Evolutionary conservation across 2,113 vertebrate species (phyloP).

Genomic region (Eidolon helvum): DNA sequence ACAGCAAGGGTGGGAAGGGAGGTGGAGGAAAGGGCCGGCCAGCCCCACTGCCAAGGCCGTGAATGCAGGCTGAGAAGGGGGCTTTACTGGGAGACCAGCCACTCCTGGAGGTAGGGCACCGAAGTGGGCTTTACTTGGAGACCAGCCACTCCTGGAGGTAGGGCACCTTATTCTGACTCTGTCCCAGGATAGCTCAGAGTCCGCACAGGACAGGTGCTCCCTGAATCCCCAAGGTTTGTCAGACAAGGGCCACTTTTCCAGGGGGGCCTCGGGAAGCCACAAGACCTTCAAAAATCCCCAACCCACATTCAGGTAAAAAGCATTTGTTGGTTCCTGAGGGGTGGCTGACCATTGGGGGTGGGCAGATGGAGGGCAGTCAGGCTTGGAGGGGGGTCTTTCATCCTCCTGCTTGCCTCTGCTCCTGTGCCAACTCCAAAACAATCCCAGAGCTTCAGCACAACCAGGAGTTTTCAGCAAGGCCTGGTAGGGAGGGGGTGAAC

Average conservation of each 20-base stretch:
- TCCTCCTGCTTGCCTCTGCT: background rate
- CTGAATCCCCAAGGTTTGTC: background rate
- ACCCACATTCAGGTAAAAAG: background rate
- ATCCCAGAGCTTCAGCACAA: background rate
- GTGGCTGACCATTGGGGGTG: rapidly evolving
- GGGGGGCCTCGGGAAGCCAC: background rate
- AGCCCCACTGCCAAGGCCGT: background rate
- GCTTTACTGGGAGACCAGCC: background rate
- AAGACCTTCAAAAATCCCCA: background rate
- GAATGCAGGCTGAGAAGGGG: background rate
- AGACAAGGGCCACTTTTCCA: background rate
- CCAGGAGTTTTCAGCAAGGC: background rate
- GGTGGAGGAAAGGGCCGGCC: rapidly evolving
- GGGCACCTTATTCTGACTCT: rapidly evolving
- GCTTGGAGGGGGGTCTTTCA: rapidly evolving
- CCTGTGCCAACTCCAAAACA: background rate
- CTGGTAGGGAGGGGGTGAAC: background rate
- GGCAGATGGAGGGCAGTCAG: background rate
- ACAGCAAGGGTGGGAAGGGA: rapidly evolving
- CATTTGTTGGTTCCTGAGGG: background rate
- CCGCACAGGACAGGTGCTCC: background rate
- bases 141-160: background rate
- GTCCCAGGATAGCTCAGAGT: background rate
- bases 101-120: background rate
- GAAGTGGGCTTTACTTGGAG: background rate